phyloP scores from a whole-genome alignment of 2,888 invertebrate species.

The Entomobrya multifasciata region DNA sequence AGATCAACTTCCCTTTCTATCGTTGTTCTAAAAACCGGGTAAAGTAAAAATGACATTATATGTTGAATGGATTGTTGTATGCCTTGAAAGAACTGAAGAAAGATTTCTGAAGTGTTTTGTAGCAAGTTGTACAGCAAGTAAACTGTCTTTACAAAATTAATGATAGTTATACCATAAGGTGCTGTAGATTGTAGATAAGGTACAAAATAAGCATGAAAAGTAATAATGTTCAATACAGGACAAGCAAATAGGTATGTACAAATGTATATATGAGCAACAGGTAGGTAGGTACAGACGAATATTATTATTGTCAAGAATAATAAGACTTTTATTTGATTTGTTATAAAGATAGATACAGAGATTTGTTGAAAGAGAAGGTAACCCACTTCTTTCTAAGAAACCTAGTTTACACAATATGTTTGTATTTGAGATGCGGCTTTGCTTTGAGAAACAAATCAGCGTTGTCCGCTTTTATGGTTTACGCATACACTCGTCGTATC shows the following conservation, averaged over 20 bases:
- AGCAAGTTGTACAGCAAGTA: background rate
- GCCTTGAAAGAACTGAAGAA: constrained; percentile 1
- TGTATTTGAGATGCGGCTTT: constrained; percentile 10
- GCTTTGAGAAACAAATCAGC: background rate
- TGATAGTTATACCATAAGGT: constrained; percentile 4
- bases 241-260: background rate
- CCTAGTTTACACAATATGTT: constrained; percentile 66
- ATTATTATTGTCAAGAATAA: background rate
- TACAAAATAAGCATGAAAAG: too few relatives aligned
- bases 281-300: background rate
- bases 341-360: constrained; percentile 45
- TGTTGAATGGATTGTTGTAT: background rate
- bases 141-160: constrained; percentile 21
- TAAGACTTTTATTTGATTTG: constrained; percentile 47
- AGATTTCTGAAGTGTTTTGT: background rate
- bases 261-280: background rate
- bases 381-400: constrained; percentile 65
- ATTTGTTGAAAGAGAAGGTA: constrained; percentile 54
- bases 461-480: background rate
- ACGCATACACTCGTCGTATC: background rate
- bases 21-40: constrained; percentile 61
- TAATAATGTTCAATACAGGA: too few relatives aligned
- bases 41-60: constrained; percentile 40
- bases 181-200: too few relatives aligned
- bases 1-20: constrained; percentile 69